These are phyloP conservation scores for Amaurobius ferox DNA, from an alignment of 2,888 invertebrate genomes.

Conservation along the genomic window DNA sequence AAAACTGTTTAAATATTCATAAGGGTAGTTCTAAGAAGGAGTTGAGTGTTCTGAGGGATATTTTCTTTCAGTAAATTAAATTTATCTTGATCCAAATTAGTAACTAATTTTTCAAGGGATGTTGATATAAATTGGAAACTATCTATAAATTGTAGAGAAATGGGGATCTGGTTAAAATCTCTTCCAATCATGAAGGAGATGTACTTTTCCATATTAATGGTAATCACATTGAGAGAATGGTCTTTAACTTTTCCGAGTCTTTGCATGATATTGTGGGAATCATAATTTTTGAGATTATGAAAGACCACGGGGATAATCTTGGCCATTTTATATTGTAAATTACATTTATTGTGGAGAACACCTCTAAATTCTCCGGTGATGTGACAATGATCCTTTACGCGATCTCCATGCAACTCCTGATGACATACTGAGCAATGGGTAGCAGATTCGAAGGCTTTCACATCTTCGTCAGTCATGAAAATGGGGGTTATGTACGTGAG, in stretches of 20 bases:
- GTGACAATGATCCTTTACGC: neutral
- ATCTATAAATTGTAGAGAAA: no score
- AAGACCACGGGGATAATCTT: conserved; percentile 3
- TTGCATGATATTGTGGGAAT: conserved; percentile 10
- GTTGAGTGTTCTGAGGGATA: no score
- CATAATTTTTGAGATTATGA: conserved; percentile 17
- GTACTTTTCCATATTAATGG: no score
- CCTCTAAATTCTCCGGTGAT: neutral
- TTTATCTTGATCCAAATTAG: no score
- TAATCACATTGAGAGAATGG: neutral
- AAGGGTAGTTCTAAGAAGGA: conserved; percentile 13
- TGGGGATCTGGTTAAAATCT: no score
- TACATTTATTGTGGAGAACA: neutral
- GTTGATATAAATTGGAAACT: no score
- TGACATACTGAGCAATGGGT: neutral
- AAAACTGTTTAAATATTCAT: conserved; percentile 7
- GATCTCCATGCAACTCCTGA: neutral
- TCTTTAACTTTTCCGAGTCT: neutral
- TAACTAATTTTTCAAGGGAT: no score
- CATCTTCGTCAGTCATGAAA: neutral
- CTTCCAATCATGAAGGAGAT: no score
- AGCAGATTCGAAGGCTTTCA: neutral
- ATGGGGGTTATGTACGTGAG: neutral
- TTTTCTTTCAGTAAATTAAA: no score
- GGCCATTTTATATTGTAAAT: neutral